These are phyloP conservation scores for Drosophila nannoptera DNA, from an alignment of 1,140 invertebrate genomes.

Conservation along the genomic window DNA sequence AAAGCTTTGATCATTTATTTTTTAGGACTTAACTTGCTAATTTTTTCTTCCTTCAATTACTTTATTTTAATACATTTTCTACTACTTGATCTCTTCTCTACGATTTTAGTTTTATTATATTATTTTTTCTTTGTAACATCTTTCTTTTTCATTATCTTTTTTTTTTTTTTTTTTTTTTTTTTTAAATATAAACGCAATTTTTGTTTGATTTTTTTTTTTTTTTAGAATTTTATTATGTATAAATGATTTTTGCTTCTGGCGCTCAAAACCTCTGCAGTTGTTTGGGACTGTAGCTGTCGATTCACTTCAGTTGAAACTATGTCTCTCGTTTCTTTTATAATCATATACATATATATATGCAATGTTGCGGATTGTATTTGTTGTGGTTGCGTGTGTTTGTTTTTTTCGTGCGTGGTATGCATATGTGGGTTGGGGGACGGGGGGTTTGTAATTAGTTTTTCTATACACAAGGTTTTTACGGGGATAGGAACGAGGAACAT, in stretches of 20 bases:
- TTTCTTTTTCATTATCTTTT: conserved; percentile 1
- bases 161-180: conserved; percentile 16
- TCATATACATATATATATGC: conserved; percentile 54
- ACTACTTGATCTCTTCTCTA: conserved; percentile 47
- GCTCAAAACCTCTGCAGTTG: conserved; percentile 63
- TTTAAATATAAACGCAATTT: conserved; percentile 70
- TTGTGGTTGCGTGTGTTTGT: conserved; percentile 45
- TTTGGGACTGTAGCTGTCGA: conserved; percentile 58
- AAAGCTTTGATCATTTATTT: conserved; percentile 24
- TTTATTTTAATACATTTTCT: conserved; percentile 50
- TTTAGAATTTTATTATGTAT: conserved; percentile 62
- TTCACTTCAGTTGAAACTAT: conserved; percentile 64
- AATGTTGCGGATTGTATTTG: conserved; percentile 53
- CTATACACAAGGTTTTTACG: conserved; percentile 61
- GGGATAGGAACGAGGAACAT: conserved; percentile 8
- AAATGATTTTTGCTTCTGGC: conserved; percentile 73
- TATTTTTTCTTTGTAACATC: conserved; percentile 10
- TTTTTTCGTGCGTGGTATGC: conserved; percentile 36
- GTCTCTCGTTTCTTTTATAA: conserved; percentile 53
- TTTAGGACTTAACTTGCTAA: conserved; percentile 13
- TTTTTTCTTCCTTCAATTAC: conserved; percentile 9
- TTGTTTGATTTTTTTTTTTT: conserved; percentile 36
- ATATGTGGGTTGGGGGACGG: conserved; percentile 43
- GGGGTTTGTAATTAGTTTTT: conserved; percentile 67
- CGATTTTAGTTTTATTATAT: conserved; percentile 29